phyloP scores from a whole-genome alignment of 1,140 invertebrate species.

The Zaprionus taronus region DNA sequence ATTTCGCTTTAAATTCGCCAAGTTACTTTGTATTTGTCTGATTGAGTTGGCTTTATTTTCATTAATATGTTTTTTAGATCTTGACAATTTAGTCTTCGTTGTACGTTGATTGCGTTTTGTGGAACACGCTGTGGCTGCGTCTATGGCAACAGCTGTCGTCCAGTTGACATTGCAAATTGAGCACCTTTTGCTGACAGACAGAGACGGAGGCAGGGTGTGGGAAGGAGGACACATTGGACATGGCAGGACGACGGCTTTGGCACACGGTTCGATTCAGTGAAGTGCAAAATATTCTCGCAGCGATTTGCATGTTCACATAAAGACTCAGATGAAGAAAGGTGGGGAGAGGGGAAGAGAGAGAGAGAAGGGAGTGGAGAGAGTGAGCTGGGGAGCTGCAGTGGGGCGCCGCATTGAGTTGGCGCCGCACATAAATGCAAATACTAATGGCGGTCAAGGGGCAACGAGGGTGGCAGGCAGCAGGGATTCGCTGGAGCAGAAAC shows the following conservation, averaged over 20 bases:
- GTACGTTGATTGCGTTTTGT: not conserved
- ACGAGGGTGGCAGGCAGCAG: not conserved
- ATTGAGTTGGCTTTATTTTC: not conserved
- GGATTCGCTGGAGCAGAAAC: slow-evolving; percentile 51
- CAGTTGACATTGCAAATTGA: slow-evolving; percentile 30
- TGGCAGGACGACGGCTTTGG: slow-evolving; percentile 16
- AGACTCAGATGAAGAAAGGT: not conserved
- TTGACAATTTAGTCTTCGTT: not conserved
- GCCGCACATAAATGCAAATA: slow-evolving; percentile 80
- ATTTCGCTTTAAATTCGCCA: not conserved
- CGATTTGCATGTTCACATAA: slow-evolving; percentile 70
- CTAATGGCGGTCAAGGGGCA: slow-evolving; percentile 49
- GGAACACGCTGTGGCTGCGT: slow-evolving; percentile 6
- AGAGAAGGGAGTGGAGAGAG: not conserved
- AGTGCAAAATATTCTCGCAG: slow-evolving; percentile 78
- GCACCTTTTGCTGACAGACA: slow-evolving; percentile 22
- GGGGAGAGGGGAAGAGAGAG: not conserved
- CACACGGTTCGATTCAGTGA: slow-evolving; percentile 49
- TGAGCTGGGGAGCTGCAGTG: not conserved
- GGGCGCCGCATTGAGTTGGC: slow-evolving; percentile 45
- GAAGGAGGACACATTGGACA: slow-evolving; percentile 15
- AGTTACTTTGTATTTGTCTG: not conserved
- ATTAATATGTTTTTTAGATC: not conserved
- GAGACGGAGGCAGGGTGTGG: slow-evolving; percentile 6
- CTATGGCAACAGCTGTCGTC: slow-evolving; percentile 13